phyloP scores from a whole-genome alignment of 2,888 invertebrate species.

The Caprella mutica region DNA sequence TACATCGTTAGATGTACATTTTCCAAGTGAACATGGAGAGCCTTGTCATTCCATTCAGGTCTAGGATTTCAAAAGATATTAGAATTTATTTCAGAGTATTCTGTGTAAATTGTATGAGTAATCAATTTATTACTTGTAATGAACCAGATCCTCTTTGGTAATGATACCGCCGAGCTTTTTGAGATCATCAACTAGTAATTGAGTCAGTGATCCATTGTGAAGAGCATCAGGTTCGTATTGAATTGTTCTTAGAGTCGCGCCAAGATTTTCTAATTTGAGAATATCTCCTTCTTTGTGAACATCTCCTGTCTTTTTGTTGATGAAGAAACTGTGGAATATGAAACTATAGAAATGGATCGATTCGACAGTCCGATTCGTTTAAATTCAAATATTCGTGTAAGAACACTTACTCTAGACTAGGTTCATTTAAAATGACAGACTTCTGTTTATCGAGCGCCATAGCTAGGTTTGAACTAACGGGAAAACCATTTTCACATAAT shows the following conservation, averaged over 20 bases:
- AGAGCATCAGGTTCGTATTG: constrained; percentile 54
- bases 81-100: no score
- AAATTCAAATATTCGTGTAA: neutral
- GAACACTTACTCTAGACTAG: constrained; percentile 48
- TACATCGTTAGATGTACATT: no score
- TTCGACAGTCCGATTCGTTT: neutral
- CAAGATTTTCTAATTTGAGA: constrained; percentile 54
- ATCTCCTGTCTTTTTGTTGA: constrained; percentile 50
- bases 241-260: constrained; percentile 57
- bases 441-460: constrained; percentile 47
- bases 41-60: no score
- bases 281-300: constrained; percentile 53
- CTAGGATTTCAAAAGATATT: no score
- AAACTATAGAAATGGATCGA: no score
- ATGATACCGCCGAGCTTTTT: constrained; percentile 39
- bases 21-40: no score
- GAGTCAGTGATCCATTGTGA: constrained; percentile 62
- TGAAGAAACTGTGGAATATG: constrained; percentile 41
- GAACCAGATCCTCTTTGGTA: constrained; percentile 38
- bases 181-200: constrained; percentile 55
- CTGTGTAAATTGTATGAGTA: no score
- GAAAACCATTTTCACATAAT: constrained; percentile 59
- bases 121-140: constrained; percentile 38
- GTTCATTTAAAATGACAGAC: constrained; percentile 48
- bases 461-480: constrained; percentile 55